Conservation (phyloP, 2,888 invertebrate genomes). For the Laspeyria flexula region DNA sequence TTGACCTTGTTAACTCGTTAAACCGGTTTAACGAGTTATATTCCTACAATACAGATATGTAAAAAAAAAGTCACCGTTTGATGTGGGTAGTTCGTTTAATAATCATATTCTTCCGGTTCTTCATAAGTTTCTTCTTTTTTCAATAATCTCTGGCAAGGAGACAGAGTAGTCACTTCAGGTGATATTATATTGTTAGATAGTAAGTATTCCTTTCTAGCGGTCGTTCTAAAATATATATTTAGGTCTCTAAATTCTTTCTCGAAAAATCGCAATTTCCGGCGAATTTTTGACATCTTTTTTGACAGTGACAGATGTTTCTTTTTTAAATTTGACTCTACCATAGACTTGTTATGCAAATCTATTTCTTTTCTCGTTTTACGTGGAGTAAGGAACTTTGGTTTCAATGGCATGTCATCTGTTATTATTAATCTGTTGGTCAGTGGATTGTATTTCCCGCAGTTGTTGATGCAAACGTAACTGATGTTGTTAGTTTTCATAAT, state of each 20-base stretch:
- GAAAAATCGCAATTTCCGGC: background rate
- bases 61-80: no score
- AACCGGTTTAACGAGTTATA: no score
- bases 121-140: conserved; percentile 2
- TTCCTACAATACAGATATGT: no score
- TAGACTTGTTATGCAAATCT: background rate
- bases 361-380: conserved; percentile 19
- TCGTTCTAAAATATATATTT: no score
- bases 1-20: no score
- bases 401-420: conserved; percentile 48
- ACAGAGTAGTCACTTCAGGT: conserved; percentile 1
- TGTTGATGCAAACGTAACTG: conserved; percentile 57
- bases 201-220: no score
- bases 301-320: background rate
- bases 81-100: no score
- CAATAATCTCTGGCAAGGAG: conserved; percentile 4
- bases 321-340: background rate
- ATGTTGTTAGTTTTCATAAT: conserved; percentile 59
- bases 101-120: conserved; percentile 3
- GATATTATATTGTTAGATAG: background rate
- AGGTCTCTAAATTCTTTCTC: background rate
- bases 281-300: conserved; percentile 2
- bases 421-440: conserved; percentile 41
- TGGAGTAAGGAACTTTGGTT: conserved; percentile 22
- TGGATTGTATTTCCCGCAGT: conserved; percentile 59